Base-by-base conservation (phyloP, 2,113 vertebrate species). In the Rhea americana region DNA sequence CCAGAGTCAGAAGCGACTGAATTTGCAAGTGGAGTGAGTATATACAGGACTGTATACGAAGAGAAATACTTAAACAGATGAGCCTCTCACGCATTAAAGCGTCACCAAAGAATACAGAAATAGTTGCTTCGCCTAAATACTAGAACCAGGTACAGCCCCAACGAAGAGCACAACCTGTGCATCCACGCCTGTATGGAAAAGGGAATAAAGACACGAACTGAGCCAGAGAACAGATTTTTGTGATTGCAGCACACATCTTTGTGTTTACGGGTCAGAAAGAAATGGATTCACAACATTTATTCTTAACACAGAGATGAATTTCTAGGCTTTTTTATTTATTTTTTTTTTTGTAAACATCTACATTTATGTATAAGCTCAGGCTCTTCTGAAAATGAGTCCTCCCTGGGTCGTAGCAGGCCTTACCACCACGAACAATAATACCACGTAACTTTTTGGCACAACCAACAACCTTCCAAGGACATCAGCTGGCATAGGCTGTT, bases 121-220 rank as follows among this genome's bases (percentile, higher is more conserved):
- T 30, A 56, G 55, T 10, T 58, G 55, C 55, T 58, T 30, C 30
- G 28, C 55, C 55, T 30, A 56, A 56, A 56, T 56, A 28, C 28
- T 17, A 30, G 15, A 56, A 28, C 30, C 28, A 55, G 53, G 53
- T 28, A 55, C 26, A 78, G 85, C 32, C 65, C 7, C 45, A 53
- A 48, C 0, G 8, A 50, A 77, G 28, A 74, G 56, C 2, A 11
- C 20, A n/a, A 6, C 1, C 8, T 1, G 2, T 37, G 25, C 28
- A 51, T 77, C 39, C 15, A 2, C 0, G 1, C 59, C 50, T 25
- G 3, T 10, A 20, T 7, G 39, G 41, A 50, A 67, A 62, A 39
- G 6, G 11, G 22, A 55, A 28, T 30, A 85, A 41, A 85, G 24
- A 32, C n/a, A 75, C 21, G n/a, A 55, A 55, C 53, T 28, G 15